Base-by-base conservation (phyloP, 2,113 vertebrate genomes). In the Sclerurus mexicanus region DNA sequence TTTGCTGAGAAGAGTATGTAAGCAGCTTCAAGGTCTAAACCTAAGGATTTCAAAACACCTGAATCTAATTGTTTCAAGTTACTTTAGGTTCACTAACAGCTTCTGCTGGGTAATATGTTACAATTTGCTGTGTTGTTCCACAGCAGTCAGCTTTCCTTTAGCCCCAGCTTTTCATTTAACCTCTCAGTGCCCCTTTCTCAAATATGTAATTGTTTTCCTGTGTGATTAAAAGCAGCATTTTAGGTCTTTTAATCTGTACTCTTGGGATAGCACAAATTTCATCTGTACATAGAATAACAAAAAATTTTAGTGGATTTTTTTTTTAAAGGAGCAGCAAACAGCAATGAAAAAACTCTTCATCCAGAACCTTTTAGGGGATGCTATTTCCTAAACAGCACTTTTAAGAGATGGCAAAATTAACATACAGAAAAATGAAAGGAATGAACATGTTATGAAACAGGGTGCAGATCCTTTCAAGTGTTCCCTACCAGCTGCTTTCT, bases 401-500 rank as follows among this genome's bases (percentile, higher is more conserved):
- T 53, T 15, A 91, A 71, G 49, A 89, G 55, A 60, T 1, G 3
- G 62, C 50, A 90, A 93, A 91, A 74, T 49, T 40, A 81, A 78
- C 33, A 28, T 55, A 67, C 0, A 87, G 73, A 74, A 92, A 95
- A 92, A 95, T 59, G 23, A 87, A 95, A 90, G 71, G 92, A 96
- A 96, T 89, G 50, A 94, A 88, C 89, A 63, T 27, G 86, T 89
- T 94, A 90, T 33, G 35, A 91, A 81, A 91, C 85, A 59, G 55
- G 74, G 78, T 89, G 90, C 71, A 71, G 79, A 88, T 96, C 94
- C 69, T 93, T 92, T 93, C 87, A 93, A 88, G 93, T 86, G 76
- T 77, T 95, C 95, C 64, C 81, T 91, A 86, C 97, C 97, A 97
- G 97, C 98, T 98, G 98, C 97, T 97, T 95, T 96, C 71, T 87